These are phyloP conservation scores for Drosophila ezoana DNA, from an alignment of 2,888 invertebrate genomes.

Conservation along the genomic window DNA sequence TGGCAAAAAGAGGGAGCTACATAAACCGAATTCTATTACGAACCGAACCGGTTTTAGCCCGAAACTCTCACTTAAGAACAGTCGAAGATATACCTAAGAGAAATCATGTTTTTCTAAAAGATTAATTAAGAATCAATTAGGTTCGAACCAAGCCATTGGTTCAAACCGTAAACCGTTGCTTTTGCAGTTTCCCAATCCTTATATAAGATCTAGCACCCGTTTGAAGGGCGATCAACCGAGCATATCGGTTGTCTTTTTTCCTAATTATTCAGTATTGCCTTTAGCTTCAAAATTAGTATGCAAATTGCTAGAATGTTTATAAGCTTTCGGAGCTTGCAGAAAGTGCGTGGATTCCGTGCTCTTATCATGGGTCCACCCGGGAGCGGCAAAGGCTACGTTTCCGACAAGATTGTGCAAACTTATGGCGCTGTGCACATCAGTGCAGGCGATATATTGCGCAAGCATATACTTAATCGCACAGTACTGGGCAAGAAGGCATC, in stretches of 20 bases:
- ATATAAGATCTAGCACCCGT: too few relatives aligned
- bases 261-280: not conserved
- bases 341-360: constrained; percentile 39
- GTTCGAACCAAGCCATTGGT: too few relatives aligned
- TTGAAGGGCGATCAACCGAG: too few relatives aligned
- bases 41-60: too few relatives aligned
- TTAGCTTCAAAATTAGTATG: constrained; percentile 1
- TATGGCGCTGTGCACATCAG: constrained; percentile 44
- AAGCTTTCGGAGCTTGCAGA: not conserved
- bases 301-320: not conserved
- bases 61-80: too few relatives aligned
- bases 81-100: too few relatives aligned
- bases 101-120: too few relatives aligned
- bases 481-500: constrained; percentile 29
- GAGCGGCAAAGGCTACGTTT: constrained; percentile 46
- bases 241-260: not conserved
- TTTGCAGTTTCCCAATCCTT: too few relatives aligned
- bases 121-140: too few relatives aligned
- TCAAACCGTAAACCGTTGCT: too few relatives aligned
- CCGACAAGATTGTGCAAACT: constrained; percentile 22
- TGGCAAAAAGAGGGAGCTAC: not conserved
- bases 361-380: constrained; percentile 57
- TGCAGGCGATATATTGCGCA: constrained; percentile 47
- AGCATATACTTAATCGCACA: constrained; percentile 31
- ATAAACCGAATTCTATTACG: not conserved